Conservation (phyloP, 64 coral and sea anemone species). For the Pachyseris speciosa region DNA sequence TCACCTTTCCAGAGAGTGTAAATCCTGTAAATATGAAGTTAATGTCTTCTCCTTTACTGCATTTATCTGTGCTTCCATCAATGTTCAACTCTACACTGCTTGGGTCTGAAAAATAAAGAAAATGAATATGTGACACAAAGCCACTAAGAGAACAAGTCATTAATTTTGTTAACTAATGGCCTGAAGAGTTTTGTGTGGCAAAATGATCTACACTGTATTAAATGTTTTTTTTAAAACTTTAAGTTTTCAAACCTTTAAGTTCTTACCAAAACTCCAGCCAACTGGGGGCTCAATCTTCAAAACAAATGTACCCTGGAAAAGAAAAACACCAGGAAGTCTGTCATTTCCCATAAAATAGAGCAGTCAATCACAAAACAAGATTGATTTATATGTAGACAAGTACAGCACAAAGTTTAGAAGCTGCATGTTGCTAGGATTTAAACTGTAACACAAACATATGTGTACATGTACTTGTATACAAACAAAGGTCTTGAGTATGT, state of each 20-base stretch:
- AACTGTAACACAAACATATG: no score
- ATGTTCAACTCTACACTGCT: constrained; percentile 92
- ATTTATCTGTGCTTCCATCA: constrained; percentile 93
- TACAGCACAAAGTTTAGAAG: no score
- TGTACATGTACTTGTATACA: no score
- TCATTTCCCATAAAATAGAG: no score
- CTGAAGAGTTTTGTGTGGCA: no score
- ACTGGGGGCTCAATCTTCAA: constrained; percentile 93
- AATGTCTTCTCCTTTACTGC: constrained; percentile 97
- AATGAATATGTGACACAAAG: neutral
- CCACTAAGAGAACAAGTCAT: neutral
- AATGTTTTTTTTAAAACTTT: neutral
- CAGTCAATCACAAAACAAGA: no score
- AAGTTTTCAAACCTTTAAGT: neutral
- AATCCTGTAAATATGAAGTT: constrained; percentile 98
- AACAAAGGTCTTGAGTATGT: no score
- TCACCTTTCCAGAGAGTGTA: constrained; percentile 92
- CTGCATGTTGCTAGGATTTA: no score
- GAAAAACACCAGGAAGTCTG: neutral
- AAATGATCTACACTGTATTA: no score
- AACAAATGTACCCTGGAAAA: constrained; percentile 85
- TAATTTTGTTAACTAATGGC: no score
- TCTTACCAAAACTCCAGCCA: constrained; percentile 98
- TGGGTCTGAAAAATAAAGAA: constrained; percentile 68
- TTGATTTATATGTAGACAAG: no score